Evolutionary conservation across 2,888 invertebrate species (phyloP).

Genomic region (Euclidia mi): DNA sequence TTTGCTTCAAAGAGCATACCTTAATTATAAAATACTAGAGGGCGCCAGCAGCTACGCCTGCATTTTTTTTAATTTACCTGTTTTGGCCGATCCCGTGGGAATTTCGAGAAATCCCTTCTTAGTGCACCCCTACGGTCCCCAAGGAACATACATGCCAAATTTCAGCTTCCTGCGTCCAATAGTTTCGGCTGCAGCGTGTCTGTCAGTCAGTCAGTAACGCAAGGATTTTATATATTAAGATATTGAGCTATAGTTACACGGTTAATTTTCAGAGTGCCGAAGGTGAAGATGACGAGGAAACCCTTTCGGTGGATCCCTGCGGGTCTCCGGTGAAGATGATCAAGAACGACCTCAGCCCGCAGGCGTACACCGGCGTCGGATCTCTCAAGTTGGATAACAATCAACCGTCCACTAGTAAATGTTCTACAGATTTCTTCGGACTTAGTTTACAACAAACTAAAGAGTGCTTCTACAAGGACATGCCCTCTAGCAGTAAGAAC

Average conservation of each 20-base stretch:
- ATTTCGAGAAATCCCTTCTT: too few species aligned
- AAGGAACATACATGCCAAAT: too few species aligned
- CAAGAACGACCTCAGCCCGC: conserved; percentile 77
- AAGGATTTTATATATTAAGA: too few species aligned
- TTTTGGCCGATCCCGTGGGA: too few species aligned
- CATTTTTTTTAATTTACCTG: too few species aligned
- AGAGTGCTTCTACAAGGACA: conserved; percentile 79
- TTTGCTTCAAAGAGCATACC: too few species aligned
- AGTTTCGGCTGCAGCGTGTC: too few species aligned
- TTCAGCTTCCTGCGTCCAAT: too few species aligned
- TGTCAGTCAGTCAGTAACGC: too few species aligned
- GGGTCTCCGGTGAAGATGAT: conserved; percentile 77
- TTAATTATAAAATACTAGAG: too few species aligned
- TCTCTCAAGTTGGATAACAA: conserved; percentile 55
- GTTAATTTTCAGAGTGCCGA: conserved; percentile 78
- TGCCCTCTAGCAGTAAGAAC: conserved; percentile 84
- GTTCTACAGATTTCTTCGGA: conserved; percentile 72
- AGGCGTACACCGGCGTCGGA: conserved; percentile 46
- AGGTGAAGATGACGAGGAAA: conserved; percentile 90
- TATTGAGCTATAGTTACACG: not conserved
- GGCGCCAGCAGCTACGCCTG: too few species aligned
- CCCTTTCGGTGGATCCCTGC: conserved; percentile 87
- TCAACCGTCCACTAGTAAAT: conserved; percentile 69
- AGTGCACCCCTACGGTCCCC: too few species aligned
- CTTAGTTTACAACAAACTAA: conserved; percentile 79